Percentiles rank a stretch among this genome's conserved stretches.
Conservation (phyloP, 2,888 invertebrate species). For the Myopa testacea region DNA sequence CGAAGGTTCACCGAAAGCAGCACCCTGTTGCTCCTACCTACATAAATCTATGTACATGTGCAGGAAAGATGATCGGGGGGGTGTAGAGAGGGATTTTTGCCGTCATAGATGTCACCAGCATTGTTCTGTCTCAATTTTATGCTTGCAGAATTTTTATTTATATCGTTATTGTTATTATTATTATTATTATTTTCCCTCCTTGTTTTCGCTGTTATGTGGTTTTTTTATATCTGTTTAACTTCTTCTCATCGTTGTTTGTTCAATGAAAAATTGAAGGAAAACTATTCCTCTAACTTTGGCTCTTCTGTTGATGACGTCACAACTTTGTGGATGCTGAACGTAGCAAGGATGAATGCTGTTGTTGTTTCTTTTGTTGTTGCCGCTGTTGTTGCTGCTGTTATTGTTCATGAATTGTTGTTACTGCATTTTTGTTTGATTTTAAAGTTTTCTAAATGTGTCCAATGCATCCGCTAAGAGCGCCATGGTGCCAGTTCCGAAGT, state of each 20-base stretch:
- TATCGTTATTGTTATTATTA: conserved; percentile 10
- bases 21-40: neutral
- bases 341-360: conserved; percentile 2
- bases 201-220: neutral
- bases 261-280: conserved; percentile 37
- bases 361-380: conserved; percentile 1
- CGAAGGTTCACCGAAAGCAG: neutral
- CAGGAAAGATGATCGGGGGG: neutral
- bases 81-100: neutral
- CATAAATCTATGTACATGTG: neutral
- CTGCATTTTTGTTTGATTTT: neutral
- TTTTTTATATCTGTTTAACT: neutral
- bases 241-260: conserved; percentile 20
- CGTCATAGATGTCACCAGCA: conserved; percentile 6
- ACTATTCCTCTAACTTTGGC: conserved; percentile 24
- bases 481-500: neutral
- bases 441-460: too few relatives aligned
- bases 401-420: neutral
- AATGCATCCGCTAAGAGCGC: too few relatives aligned
- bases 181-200: neutral
- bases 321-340: neutral
- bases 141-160: conserved; percentile 19
- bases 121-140: conserved; percentile 24
- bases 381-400: neutral
- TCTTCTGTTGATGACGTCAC: conserved; percentile 17